phyloP scores from a whole-genome alignment of 1,140 invertebrate species.

The Spodoptera litura region DNA sequence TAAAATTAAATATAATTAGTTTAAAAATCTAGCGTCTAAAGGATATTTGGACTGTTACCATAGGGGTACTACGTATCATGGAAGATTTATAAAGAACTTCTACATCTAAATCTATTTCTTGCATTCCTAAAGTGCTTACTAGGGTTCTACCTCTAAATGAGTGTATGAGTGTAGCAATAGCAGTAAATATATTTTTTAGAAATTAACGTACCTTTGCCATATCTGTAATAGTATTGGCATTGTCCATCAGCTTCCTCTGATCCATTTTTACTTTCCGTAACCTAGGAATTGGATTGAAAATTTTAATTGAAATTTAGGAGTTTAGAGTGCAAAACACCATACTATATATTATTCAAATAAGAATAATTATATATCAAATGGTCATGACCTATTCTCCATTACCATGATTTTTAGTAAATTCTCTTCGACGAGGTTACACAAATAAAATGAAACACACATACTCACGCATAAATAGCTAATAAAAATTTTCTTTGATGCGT shows the following conservation, averaged over 20 bases:
- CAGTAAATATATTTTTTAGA: slow-evolving; percentile 50
- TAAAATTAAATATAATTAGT: background rate
- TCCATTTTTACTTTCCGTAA: slow-evolving; percentile 99
- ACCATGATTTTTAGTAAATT: background rate
- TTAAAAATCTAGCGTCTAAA: slow-evolving; percentile 34
- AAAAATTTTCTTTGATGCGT: slow-evolving; percentile 99
- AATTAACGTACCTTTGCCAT: slow-evolving; percentile 97
- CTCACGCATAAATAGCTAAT: slow-evolving; percentile 99
- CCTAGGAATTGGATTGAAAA: slow-evolving; percentile 87
- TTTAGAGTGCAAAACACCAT: too few species aligned
- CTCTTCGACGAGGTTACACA: too few species aligned
- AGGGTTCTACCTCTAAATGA: slow-evolving; percentile 67
- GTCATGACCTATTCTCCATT: background rate
- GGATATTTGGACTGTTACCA: background rate
- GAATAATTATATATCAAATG: too few species aligned
- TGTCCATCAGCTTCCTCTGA: slow-evolving; percentile 99
- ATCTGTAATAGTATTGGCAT: slow-evolving; percentile 99
- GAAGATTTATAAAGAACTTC: background rate
- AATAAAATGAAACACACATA: slow-evolving; percentile 42
- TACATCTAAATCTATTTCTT: slow-evolving; percentile 29
- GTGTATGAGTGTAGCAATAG: slow-evolving; percentile 78
- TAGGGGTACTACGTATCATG: background rate
- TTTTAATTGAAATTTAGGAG: background rate
- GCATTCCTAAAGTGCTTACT: slow-evolving; percentile 59
- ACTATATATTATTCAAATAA: too few species aligned